These are phyloP conservation scores for Leptatherina wallacei DNA, from an alignment of 2,797 vertebrate species.

Conservation along the genomic window DNA sequence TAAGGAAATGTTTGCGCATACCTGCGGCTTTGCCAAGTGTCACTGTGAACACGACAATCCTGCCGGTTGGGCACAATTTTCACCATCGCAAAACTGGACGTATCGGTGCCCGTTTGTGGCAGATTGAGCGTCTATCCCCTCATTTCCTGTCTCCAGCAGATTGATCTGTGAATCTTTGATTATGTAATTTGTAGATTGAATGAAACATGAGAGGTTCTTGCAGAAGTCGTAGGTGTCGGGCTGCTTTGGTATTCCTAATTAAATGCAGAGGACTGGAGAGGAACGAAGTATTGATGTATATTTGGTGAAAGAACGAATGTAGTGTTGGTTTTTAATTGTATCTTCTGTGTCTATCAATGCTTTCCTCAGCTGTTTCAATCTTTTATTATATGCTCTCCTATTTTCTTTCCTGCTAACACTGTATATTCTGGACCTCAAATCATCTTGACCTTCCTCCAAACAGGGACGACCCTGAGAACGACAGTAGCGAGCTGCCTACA, in stretches of 20 bases:
- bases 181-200: too few species aligned
- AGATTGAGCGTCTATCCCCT: too few species aligned
- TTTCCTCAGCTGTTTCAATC: neutral
- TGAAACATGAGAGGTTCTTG: too few species aligned
- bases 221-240: neutral
- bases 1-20: neutral
- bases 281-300: too few species aligned
- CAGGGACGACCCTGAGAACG: slow-evolving; percentile 98
- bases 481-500: slow-evolving; percentile 95
- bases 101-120: neutral
- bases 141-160: too few species aligned
- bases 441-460: neutral
- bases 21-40: neutral
- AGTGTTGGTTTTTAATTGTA: neutral
- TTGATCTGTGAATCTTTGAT: neutral
- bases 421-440: neutral
- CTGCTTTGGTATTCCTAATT: neutral
- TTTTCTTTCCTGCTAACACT: too few species aligned
- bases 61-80: neutral
- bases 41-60: neutral
- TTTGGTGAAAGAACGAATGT: too few species aligned
- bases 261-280: neutral
- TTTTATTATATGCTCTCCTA: neutral
- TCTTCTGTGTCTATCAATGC: neutral
- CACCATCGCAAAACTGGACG: neutral